Conservation (phyloP, 2,797 vertebrate species). For the Chiloscyllium punctatum region DNA sequence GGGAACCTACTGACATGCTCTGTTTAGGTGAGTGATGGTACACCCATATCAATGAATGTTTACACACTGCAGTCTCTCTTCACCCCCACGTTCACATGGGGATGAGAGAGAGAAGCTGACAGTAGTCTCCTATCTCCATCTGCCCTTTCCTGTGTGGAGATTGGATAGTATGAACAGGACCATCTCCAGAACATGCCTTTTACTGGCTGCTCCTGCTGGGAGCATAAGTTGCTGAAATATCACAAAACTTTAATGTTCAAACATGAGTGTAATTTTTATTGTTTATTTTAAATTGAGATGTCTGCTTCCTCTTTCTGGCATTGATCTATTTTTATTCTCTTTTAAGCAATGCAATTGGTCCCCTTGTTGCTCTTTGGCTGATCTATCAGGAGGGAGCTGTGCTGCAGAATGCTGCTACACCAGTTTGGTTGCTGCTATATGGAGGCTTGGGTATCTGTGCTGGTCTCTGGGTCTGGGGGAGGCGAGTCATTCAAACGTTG, state of each 20-base stretch:
- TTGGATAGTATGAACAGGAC: neutral
- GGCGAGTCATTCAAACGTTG: conserved; percentile 93
- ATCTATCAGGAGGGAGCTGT: conserved; percentile 72
- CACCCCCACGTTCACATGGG: neutral
- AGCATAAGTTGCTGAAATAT: neutral
- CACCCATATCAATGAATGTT: no score
- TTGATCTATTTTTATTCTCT: conserved; percentile 31
- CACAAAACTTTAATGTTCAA: neutral
- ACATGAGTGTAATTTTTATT: neutral
- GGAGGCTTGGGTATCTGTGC: conserved; percentile 83
- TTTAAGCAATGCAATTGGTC: conserved; percentile 88
- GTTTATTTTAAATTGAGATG: neutral
- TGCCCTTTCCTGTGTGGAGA: no score
- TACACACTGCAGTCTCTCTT: neutral
- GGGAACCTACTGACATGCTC: neutral
- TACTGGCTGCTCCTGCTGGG: neutral
- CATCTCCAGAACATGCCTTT: neutral
- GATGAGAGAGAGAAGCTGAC: neutral
- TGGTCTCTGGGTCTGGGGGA: conserved; percentile 92
- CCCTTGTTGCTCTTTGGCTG: conserved; percentile 83
- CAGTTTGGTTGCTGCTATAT: conserved; percentile 89
- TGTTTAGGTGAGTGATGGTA: no score
- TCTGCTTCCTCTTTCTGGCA: neutral
- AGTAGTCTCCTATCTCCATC: no score
- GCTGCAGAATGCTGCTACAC: conserved; percentile 64